A percentile compares a stretch with the other conserved stretches of the same genome.
Conservation (phyloP, 2,113 vertebrate species). For the Rafetus swinhoei region DNA sequence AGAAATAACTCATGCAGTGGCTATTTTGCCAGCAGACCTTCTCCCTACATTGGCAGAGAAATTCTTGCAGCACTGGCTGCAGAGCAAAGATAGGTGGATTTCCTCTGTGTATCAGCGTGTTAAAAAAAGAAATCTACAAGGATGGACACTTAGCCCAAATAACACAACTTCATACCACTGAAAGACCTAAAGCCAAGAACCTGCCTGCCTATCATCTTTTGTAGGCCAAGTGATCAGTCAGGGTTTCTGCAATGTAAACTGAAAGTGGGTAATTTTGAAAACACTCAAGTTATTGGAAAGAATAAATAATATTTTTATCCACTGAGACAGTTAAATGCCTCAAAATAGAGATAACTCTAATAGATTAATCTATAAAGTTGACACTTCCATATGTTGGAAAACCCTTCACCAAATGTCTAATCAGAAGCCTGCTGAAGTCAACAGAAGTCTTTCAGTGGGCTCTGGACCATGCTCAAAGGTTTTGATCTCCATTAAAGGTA, state of each 20-base stretch:
- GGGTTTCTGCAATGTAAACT: background rate
- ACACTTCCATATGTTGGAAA: background rate
- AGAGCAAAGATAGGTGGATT: background rate
- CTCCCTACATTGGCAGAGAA: background rate
- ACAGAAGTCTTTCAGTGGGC: background rate
- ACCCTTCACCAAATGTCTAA: background rate
- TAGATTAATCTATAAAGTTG: background rate
- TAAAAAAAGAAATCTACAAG: background rate
- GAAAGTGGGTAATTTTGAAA: background rate
- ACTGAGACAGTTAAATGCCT: background rate
- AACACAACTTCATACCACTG: background rate
- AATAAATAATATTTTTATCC: background rate
- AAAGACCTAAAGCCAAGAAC: constrained; percentile 10
- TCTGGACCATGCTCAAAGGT: constrained; percentile 10
- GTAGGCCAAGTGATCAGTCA: background rate
- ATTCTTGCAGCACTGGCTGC: background rate
- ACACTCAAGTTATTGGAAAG: background rate
- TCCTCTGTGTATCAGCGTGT: background rate
- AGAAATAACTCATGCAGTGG: background rate
- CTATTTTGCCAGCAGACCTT: background rate
- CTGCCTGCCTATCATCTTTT: background rate
- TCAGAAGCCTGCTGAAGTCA: background rate
- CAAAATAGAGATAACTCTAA: background rate
- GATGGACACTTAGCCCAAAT: background rate
- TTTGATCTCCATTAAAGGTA: constrained; percentile 29